Evolutionary conservation across 2,888 invertebrate genomes (phyloP), one percentile per base, ranked within the genome.

Genomic region (Noctua janthe): DNA sequence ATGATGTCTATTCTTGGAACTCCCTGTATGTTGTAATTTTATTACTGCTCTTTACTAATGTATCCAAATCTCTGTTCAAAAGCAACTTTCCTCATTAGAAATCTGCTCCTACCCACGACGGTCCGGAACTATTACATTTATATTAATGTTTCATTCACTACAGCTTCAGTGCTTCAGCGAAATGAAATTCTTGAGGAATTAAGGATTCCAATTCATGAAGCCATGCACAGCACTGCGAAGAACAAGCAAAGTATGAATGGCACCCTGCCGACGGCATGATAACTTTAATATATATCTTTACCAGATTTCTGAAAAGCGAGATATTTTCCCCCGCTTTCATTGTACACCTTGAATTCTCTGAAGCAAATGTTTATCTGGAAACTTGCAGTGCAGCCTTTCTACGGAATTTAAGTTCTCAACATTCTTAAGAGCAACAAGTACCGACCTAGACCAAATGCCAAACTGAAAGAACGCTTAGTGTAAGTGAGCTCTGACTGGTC

Each of bases 391-490:
- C 39, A 71, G 35, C 13, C 7, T 64, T 75, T 64, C 13, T 35
- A 13, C 29, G n/a, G 56, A 74, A 71, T 64, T 72, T 71, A 29
- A 43, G 20, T 49, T 62, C 1, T 29, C 54, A 71, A 76, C 47
- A 56, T 71, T 74, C 47, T 47, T 67, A 74, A 43, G 23, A 69
- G 76, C 71, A 84, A 70, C 72, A 77, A 80, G 76, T 77, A 49
- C 11, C 39, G 10, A 29, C 15, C n/a, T 20, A 13, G 62, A 56
- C 56, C 29, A 17, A 39, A 47, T 76, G 7, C 47, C 20, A 64
- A 73, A 39, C 39, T 66, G 15, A 62, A 15, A 62, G 29, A 62
- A 1, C 29, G 62, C 29, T 54, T 3, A n/a, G 29, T 64, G 17
- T 35, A 64, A 64, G 8, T 62, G 29, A 15, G 62, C 4, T 35